Conservation (phyloP, 2,113 vertebrate genomes). For the Sakesphorus luctuosus region DNA sequence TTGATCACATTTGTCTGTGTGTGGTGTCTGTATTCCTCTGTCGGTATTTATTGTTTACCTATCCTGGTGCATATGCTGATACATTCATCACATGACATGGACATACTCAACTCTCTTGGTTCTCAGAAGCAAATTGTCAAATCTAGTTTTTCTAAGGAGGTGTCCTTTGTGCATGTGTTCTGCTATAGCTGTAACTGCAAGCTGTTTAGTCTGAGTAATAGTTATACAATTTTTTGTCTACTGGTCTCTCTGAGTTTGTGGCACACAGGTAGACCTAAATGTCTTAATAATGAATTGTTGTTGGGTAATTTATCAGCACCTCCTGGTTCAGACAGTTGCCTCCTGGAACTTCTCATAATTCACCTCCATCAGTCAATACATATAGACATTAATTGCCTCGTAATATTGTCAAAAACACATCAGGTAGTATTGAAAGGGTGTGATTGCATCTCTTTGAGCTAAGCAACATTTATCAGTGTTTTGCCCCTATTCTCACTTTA, state of each 20-base stretch:
- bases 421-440: background rate
- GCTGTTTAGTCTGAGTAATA: background rate
- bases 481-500: background rate
- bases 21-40: too few species aligned
- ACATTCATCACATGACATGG: background rate
- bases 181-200: background rate
- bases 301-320: constrained; percentile 47
- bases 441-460: constrained; percentile 24
- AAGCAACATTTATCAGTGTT: background rate
- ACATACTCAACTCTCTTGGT: background rate
- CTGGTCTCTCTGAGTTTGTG: background rate
- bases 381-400: constrained; percentile 29
- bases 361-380: background rate
- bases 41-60: too few species aligned
- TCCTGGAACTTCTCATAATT: background rate
- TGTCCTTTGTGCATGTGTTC: background rate
- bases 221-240: background rate
- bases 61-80: background rate
- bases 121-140: background rate
- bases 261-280: background rate
- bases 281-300: background rate
- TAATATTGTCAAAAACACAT: constrained; percentile 1
- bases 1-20: too few species aligned
- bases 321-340: background rate
- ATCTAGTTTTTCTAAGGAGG: background rate